phyloP scores from a whole-genome alignment of 2,113 vertebrate species.

The Synodontis membranacea region DNA sequence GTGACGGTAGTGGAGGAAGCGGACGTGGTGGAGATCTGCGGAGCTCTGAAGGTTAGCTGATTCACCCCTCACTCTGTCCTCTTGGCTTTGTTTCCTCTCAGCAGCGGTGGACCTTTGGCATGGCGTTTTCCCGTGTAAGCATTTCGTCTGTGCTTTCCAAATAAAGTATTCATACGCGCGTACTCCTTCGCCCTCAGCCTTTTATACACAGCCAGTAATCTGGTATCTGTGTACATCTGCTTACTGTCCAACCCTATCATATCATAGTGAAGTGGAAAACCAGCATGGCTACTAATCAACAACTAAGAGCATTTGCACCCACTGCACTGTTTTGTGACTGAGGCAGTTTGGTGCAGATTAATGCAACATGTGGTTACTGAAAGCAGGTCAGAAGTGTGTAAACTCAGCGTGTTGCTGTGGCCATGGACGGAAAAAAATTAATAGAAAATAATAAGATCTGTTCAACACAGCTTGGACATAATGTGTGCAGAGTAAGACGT shows the following conservation, averaged over 20 bases:
- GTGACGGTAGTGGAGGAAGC: constrained; percentile 89
- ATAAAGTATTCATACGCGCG: neutral
- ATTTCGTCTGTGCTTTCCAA: neutral
- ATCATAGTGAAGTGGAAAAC: neutral
- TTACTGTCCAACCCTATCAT: neutral
- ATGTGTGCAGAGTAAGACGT: neutral
- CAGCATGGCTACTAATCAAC: neutral
- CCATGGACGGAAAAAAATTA: neutral
- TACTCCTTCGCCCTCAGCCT: neutral
- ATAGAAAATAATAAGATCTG: neutral
- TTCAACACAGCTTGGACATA: no score
- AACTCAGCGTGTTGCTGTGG: neutral
- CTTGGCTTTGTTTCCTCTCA: neutral
- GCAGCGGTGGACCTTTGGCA: neutral
- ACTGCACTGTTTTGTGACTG: neutral
- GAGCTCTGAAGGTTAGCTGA: constrained; percentile 88
- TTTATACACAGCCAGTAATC: neutral
- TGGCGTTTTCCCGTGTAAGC: neutral
- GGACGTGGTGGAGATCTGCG: constrained; percentile 95
- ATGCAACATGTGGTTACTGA: neutral
- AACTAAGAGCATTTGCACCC: neutral
- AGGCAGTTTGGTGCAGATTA: neutral
- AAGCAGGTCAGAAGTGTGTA: neutral
- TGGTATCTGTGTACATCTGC: neutral
- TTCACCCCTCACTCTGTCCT: neutral